Conservation (phyloP, 2,888 invertebrate species). For the Athalia cordata region DNA sequence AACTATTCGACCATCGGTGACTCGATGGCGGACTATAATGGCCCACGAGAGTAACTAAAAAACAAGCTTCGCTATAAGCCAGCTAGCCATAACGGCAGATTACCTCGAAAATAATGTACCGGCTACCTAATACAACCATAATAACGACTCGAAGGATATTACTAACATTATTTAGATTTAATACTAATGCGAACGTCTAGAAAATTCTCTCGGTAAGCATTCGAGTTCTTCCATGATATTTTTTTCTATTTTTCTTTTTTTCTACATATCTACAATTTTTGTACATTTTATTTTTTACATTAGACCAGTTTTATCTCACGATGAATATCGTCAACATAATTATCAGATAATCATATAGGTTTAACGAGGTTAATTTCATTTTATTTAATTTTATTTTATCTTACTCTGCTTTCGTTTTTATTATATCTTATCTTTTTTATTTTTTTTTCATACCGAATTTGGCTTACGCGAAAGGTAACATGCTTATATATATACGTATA, state of each 20-base stretch:
- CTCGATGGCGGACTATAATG: not conserved
- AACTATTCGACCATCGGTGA: too few species aligned
- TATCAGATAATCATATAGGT: too few species aligned
- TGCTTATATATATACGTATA: too few species aligned
- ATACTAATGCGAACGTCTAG: not conserved
- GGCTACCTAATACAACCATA: too few species aligned
- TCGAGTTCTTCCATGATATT: too few species aligned
- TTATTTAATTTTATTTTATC: not conserved
- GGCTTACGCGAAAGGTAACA: too few species aligned
- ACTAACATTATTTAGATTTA: not conserved
- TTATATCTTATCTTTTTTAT: too few species aligned
- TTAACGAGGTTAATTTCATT: not conserved
- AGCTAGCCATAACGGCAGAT: not conserved
- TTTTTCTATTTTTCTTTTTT: not conserved
- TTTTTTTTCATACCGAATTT: too few species aligned
- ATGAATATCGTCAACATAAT: not conserved
- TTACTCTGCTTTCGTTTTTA: too few species aligned
- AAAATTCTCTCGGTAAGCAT: too few species aligned
- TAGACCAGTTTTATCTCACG: not conserved
- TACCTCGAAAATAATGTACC: slow-evolving; percentile 26
- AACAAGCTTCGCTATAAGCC: not conserved
- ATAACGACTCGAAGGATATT: not conserved
- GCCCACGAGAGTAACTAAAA: not conserved
- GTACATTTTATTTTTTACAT: not conserved
- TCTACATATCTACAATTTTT: not conserved